Base-by-base conservation (phyloP, 1,140 invertebrate genomes). In the Lepidostoma basale region DNA sequence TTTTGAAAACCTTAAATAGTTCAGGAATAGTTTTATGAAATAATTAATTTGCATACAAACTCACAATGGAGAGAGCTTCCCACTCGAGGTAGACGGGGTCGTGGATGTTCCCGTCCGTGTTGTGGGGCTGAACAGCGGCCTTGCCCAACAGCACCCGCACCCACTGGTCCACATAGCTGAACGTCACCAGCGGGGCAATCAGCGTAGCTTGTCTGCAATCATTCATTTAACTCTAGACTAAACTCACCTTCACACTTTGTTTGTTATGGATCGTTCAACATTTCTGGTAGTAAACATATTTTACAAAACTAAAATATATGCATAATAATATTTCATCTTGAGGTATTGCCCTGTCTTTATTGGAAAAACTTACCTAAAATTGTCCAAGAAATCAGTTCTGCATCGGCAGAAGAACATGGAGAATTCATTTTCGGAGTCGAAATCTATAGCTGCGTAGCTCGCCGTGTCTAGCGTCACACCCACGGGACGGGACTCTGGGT, bases 401-500 rank as follows among this genome's bases (percentile, higher is more conserved):
- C 88, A 91, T 70, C 92, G 84, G 80, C 88, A 88, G 75, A 92
- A 94, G 77, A 93, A 95, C 0, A 87, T 77, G 12, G 87, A 87
- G 75, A 94, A 98, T 74, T 97, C 95, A 76, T 96, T 94, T 75
- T 97, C 94, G 45, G 89, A 90, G 76, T 97, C 95, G 79, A 94
- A 96, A 79, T 97, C 95, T 36, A 92, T 81, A 60, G 91, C 90
- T 10, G 88, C 89, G 75, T 92, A 96, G 1, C 87, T 83, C 5
- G 86, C 85, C 8, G 88, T 88, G 72, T 92, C 89, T 63, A 83
- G 81, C 1, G 80, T 62, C 58, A 75, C 75, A 69, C 75, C 77
- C 69, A 76, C 74, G 63, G 75, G 74, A 2, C 81, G 74, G 1
- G 78, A 78, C 30, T 77, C 67, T 23, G 85, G 85, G 73, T 85